Evolutionary conservation across 2,113 vertebrate species (phyloP).

Genomic region (Agapornis roseicollis): DNA sequence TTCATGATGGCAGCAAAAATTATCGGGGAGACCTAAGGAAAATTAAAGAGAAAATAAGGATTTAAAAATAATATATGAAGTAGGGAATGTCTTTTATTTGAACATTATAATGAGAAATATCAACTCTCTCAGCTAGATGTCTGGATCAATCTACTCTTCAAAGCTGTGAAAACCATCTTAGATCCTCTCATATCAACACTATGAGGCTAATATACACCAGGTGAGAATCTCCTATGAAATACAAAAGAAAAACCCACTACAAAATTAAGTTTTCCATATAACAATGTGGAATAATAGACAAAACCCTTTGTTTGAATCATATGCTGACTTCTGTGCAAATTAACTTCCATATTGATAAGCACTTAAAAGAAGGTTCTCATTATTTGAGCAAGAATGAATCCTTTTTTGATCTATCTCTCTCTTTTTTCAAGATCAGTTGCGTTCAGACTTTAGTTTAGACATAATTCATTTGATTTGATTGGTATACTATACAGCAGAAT

Average conservation of each 20-base stretch:
- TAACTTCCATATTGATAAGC: neutral
- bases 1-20: neutral
- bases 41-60: neutral
- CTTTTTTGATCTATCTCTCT: neutral
- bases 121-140: neutral
- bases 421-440: neutral
- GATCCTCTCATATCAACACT: neutral
- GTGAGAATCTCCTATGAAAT: neutral
- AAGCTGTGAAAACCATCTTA: neutral
- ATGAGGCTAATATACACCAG: neutral
- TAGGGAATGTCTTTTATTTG: neutral
- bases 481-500: neutral
- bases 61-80: neutral
- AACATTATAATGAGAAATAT: neutral
- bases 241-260: neutral
- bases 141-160: neutral
- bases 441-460: neutral
- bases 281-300: neutral
- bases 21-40: neutral
- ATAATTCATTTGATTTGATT: neutral
- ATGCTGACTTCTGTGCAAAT: constrained; percentile 6
- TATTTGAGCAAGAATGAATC: neutral
- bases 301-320: neutral
- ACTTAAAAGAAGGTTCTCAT: neutral
- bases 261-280: neutral